phyloP scores from a whole-genome alignment of 2,113 vertebrate genomes.

The Halichoerus grypus region DNA sequence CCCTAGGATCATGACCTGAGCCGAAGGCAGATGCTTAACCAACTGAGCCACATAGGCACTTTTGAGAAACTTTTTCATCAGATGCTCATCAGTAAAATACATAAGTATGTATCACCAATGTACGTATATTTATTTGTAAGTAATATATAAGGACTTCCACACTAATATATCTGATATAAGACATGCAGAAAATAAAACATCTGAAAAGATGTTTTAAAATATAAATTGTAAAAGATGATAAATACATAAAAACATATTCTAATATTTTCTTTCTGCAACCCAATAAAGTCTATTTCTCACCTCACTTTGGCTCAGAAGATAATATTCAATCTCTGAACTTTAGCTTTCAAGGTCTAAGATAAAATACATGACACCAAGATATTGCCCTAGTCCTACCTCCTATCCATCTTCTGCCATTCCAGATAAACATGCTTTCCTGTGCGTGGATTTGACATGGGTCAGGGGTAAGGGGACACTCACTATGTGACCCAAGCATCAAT shows the following conservation, averaged over 20 bases:
- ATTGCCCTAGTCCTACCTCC: neutral
- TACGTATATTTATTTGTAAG: neutral
- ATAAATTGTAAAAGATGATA: neutral
- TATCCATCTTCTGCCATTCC: neutral
- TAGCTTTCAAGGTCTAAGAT: constrained; percentile 31
- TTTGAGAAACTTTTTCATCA: neutral
- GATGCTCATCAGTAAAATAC: neutral
- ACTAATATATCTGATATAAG: neutral
- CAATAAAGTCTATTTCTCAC: neutral
- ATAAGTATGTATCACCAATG: neutral
- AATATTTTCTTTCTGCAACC: neutral
- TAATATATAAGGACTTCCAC: neutral
- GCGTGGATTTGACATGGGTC: neutral
- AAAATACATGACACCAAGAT: neutral
- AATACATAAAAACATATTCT: neutral
- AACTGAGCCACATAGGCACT: too few relatives aligned
- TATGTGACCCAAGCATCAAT: neutral
- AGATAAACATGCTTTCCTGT: neutral
- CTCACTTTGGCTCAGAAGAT: neutral
- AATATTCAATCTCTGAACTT: neutral
- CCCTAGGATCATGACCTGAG: too few relatives aligned
- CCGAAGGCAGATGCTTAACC: too few relatives aligned
- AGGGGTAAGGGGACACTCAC: neutral
- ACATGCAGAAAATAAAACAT: neutral
- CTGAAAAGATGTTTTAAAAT: neutral